Conservation (phyloP, 2,888 invertebrate genomes). For the Limnephilus rhombicus region DNA sequence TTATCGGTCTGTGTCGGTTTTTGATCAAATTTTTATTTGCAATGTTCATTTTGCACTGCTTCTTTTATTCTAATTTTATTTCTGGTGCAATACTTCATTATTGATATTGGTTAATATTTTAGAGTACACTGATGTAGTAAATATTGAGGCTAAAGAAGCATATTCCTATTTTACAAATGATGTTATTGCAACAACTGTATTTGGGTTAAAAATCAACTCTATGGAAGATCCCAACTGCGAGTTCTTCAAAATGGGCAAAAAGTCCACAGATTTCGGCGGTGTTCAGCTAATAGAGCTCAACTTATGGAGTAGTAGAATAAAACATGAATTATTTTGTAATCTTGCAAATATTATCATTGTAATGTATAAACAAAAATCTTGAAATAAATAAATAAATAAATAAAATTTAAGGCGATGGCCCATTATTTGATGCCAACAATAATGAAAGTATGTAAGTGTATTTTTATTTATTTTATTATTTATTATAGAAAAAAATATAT, state of each 20-base stretch:
- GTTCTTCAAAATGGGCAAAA: conserved; percentile 68
- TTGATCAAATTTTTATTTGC: too few species aligned
- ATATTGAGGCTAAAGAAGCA: conserved; percentile 60
- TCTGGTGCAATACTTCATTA: too few species aligned
- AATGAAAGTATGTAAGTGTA: conserved; percentile 25
- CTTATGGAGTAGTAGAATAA: too few species aligned
- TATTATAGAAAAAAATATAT: too few species aligned
- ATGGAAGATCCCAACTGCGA: conserved; percentile 68
- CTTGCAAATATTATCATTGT: too few species aligned
- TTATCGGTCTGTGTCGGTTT: too few species aligned
- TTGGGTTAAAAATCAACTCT: conserved; percentile 69
- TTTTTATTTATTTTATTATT: background rate
- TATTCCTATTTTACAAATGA: conserved; percentile 68
- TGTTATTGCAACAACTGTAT: conserved; percentile 69
- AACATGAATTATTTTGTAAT: too few species aligned
- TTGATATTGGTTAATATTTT: background rate
- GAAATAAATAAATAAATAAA: too few species aligned
- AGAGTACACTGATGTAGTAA: background rate
- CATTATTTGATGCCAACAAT: conserved; percentile 10
- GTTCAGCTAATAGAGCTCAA: too few species aligned
- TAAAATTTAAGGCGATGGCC: conserved; percentile 22
- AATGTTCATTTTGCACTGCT: too few species aligned
- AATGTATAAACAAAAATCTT: too few species aligned
- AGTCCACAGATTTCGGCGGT: conserved; percentile 40
- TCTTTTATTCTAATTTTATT: too few species aligned